phyloP scores from a whole-genome alignment of 2,113 vertebrate species.

The Panurus biarmicus region DNA sequence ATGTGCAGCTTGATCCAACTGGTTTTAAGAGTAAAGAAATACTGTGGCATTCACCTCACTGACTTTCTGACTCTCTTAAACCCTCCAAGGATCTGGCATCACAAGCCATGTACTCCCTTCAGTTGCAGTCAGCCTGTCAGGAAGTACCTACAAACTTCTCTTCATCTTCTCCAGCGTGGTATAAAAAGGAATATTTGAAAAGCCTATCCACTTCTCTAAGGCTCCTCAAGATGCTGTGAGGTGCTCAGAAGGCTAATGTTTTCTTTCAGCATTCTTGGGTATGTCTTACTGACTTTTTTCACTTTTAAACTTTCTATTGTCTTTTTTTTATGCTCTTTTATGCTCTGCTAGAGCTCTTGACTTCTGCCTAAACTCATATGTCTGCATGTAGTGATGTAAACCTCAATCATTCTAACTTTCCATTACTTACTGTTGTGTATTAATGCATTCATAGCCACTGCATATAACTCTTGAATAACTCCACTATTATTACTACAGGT shows the following conservation, averaged over 20 bases:
- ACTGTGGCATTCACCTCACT: neutral
- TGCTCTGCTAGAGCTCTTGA: neutral
- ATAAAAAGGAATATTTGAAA: neutral
- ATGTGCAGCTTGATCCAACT: neutral
- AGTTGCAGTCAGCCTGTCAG: neutral
- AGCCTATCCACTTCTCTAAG: neutral
- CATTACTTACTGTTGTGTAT: neutral
- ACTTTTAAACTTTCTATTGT: neutral
- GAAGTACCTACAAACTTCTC: neutral
- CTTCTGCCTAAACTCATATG: neutral
- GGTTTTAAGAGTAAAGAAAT: neutral
- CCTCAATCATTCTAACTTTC: neutral
- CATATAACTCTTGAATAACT: neutral
- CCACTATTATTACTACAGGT: neutral
- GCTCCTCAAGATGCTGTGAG: neutral
- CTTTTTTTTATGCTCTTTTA: neutral
- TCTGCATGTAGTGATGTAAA: neutral
- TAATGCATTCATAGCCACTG: neutral
- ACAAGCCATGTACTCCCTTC: neutral
- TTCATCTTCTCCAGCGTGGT: neutral
- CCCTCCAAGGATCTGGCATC: neutral
- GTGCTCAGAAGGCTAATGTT: neutral
- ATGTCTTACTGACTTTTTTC: neutral
- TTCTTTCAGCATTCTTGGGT: neutral
- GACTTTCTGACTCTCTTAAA: neutral